A percentile compares a stretch with the other conserved stretches of the same genome.
phyloP scores from a whole-genome alignment of 2,113 vertebrate species.

The Numenius arquata region DNA sequence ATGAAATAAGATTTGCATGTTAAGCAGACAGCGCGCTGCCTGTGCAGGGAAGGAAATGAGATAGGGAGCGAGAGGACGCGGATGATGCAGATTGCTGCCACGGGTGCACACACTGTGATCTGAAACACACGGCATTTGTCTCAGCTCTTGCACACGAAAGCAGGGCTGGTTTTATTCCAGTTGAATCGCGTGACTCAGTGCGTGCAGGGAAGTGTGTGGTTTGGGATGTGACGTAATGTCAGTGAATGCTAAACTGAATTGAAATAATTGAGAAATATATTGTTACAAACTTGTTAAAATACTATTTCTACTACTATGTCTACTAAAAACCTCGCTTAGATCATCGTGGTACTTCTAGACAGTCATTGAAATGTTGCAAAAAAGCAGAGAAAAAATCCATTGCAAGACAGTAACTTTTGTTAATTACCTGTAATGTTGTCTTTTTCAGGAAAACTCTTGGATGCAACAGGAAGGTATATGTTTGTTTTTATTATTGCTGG shows the following conservation, averaged over 20 bases:
- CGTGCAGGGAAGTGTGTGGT: neutral
- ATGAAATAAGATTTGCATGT: neutral
- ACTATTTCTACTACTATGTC: neutral
- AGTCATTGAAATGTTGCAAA: neutral
- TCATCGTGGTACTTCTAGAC: neutral
- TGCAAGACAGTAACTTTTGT: neutral
- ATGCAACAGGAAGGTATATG: slow-evolving; percentile 83
- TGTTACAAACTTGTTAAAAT: neutral
- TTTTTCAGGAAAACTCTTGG: slow-evolving; percentile 85
- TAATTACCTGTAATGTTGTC: neutral
- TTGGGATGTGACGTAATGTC: neutral
- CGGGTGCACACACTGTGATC: neutral
- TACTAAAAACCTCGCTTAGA: neutral
- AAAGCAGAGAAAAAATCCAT: neutral
- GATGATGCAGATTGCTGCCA: too few relatives aligned
- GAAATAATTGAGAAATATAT: neutral
- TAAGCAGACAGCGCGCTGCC: neutral
- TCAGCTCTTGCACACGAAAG: neutral
- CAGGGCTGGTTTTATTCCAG: neutral
- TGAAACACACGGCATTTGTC: neutral
- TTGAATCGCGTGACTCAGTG: neutral
- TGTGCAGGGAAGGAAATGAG: neutral
- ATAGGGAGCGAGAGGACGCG: neutral
- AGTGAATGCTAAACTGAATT: neutral
- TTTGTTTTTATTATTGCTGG: slow-evolving; percentile 91